A percentile compares a stretch with the other conserved stretches of the same genome.
These are phyloP conservation scores for Iguana delicatissima DNA, from an alignment of 2,797 vertebrate genomes.

Conservation along the genomic window DNA sequence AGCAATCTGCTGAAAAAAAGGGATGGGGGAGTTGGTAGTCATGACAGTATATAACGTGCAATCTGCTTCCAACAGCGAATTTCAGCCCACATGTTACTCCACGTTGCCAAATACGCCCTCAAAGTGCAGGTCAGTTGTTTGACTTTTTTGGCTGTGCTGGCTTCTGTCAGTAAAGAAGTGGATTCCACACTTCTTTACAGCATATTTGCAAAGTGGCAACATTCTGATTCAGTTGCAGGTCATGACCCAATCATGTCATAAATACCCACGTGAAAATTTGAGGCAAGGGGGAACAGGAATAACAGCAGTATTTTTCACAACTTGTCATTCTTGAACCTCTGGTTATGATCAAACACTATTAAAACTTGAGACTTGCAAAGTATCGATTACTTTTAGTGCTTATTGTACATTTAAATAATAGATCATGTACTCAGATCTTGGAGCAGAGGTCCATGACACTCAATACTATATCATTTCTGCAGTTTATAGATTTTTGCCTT, in stretches of 20 bases:
- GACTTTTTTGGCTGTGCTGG: background rate
- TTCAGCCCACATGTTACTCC: background rate
- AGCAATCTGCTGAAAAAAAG: background rate
- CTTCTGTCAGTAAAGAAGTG: background rate
- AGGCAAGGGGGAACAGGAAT: background rate
- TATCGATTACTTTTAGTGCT: slow-evolving; percentile 65
- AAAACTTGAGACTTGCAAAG: slow-evolving; percentile 53
- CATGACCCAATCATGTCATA: background rate
- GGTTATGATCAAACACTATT: slow-evolving; percentile 35
- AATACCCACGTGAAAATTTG: background rate
- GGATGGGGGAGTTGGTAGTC: background rate
- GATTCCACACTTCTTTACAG: background rate
- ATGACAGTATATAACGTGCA: background rate
- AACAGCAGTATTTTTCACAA: background rate
- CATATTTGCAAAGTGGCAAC: background rate
- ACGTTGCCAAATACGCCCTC: too few species aligned
- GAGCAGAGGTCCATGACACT: slow-evolving; percentile 55
- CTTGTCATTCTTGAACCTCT: background rate
- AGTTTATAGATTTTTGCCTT: slow-evolving; percentile 78
- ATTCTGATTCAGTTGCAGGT: background rate
- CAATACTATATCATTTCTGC: slow-evolving; percentile 72
- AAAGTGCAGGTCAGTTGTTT: background rate
- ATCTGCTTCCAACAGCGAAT: background rate
- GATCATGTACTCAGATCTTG: slow-evolving; percentile 51
- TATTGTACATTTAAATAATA: slow-evolving; percentile 75